Base-by-base conservation (phyloP, 1,140 invertebrate species). In the Chymomyza costata region DNA sequence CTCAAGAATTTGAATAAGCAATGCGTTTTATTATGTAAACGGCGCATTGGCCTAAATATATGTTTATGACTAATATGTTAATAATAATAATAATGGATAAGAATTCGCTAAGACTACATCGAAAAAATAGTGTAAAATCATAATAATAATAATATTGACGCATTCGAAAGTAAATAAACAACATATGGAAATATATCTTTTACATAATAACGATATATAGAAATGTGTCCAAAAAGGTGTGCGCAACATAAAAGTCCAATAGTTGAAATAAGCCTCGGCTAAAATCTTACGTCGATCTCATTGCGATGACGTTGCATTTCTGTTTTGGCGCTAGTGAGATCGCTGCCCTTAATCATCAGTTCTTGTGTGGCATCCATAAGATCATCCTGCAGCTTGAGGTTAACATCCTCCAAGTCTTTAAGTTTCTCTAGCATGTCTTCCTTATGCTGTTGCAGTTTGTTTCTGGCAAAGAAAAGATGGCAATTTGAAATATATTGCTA, bases 321-420 rank as follows among this genome's bases (percentile, higher is more conserved):
- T 2, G 76, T 66, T 66, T 87, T 88, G 30, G 87, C 80, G 39
- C 86, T 82, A 14, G 87, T 85, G 21, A 89, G 81, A 65, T 89
- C 88, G 31, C 69, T 86, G 51, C 87, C 87, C 53, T 88, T 88
- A 34, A 80, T 82, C 57, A 86, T 85, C 25, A 89, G 58, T 59
- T 88, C 87, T 46, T 86, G 85, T 46, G 87, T 86, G 49, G 87
- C 82, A 47, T 89, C 88, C 74, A 87, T 86, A 5, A 89, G 82
- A 73, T 89, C 88, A 11, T 81, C 83, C 62, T 88, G 88, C 54
- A 89, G 65, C 73, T 87, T 86, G 0, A 86, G 82, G 15, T 88
- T 88, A 5, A 88, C 70, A 52, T 86, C 69, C 66, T 89, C 87
- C 84, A 88, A 87, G 58, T 88, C 87, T 74, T 87, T 87, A 48